phyloP scores from a whole-genome alignment of 2,888 invertebrate genomes.

The Drosophila tripunctata region DNA sequence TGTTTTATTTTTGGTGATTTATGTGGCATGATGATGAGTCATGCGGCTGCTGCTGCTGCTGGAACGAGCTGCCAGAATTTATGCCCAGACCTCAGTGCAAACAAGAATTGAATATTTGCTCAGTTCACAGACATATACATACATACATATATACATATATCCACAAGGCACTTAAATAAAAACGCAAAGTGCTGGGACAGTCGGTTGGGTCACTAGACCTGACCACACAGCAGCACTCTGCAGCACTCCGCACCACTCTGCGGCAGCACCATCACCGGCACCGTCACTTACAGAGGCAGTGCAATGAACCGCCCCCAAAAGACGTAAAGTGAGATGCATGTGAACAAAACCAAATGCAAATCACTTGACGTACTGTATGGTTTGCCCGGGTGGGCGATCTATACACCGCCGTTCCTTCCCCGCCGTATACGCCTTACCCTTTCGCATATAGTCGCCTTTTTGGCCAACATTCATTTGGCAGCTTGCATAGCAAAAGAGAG shows the following conservation, averaged over 20 bases:
- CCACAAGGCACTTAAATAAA: conserved; percentile 63
- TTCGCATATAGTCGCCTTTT: conserved; percentile 35
- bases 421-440: background rate
- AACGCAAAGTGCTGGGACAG: conserved; percentile 39
- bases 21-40: conserved; percentile 65
- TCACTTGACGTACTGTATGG: conserved; percentile 45
- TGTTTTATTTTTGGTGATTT: conserved; percentile 57
- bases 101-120: conserved; percentile 64
- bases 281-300: conserved; percentile 31
- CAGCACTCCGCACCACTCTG: background rate
- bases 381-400: conserved; percentile 52
- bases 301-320: conserved; percentile 46
- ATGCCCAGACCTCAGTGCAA: conserved; percentile 66
- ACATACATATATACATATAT: no score
- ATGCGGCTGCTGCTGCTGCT: background rate
- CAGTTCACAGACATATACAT: conserved; percentile 26
- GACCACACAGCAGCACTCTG: conserved; percentile 6
- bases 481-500: conserved; percentile 32
- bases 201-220: conserved; percentile 28
- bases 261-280: no score
- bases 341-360: conserved; percentile 61
- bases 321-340: conserved; percentile 42
- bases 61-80: conserved; percentile 1
- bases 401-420: conserved; percentile 9
- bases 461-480: conserved; percentile 65